phyloP scores from a whole-genome alignment of 2,797 vertebrate genomes.

The Scyliorhinus canicula region DNA sequence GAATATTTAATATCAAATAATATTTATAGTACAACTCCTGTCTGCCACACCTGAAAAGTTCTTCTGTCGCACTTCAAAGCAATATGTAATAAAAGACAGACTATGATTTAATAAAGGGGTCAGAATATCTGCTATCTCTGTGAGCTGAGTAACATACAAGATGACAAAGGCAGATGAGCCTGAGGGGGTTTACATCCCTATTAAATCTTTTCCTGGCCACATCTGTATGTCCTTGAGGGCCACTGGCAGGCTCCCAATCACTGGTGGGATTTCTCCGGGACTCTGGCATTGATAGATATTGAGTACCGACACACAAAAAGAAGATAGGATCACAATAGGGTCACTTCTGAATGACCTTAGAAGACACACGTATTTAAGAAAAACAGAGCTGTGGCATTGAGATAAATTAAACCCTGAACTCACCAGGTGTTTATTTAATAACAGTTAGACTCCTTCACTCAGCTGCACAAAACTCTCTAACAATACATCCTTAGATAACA shows the following conservation, averaged over 20 bases:
- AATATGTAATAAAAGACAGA: neutral
- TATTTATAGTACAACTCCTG: neutral
- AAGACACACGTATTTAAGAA: neutral
- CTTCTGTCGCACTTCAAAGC: neutral
- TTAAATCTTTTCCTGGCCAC: too few species aligned
- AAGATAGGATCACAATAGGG: too few species aligned
- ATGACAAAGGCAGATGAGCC: neutral
- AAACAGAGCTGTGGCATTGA: neutral
- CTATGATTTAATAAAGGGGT: neutral
- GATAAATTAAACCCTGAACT: neutral
- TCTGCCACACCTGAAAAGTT: neutral
- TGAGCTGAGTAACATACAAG: neutral
- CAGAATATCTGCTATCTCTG: neutral
- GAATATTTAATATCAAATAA: neutral
- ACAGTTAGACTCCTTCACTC: neutral
- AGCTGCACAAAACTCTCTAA: neutral
- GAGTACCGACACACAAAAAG: too few species aligned
- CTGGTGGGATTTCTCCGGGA: too few species aligned
- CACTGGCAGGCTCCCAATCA: too few species aligned
- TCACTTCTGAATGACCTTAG: neutral
- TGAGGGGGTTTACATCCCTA: neutral
- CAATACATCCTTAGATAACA: neutral
- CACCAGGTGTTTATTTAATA: neutral
- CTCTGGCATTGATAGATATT: too few species aligned
- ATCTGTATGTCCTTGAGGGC: too few species aligned